phyloP scores from a whole-genome alignment of 2,113 vertebrate species.

The Bucco capensis region DNA sequence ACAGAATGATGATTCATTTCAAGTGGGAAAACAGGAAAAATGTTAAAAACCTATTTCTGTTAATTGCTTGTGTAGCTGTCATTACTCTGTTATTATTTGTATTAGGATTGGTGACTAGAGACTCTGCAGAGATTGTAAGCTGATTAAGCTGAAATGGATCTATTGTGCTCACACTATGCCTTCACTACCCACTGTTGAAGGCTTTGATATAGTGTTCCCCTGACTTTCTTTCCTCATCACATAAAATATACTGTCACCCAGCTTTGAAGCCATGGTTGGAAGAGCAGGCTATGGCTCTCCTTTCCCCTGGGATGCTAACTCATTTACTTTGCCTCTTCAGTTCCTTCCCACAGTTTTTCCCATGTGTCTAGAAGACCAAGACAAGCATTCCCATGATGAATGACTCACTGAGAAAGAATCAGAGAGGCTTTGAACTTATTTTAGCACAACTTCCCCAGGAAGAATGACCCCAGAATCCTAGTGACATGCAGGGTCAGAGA shows the following conservation, averaged over 20 bases:
- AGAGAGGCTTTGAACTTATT: constrained; percentile 14
- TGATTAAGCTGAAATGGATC: background rate
- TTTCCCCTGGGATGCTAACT: background rate
- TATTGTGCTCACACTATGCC: background rate
- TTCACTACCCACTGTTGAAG: background rate
- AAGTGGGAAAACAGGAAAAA: constrained; percentile 7
- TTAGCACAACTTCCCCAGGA: constrained; percentile 34
- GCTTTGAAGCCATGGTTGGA: background rate
- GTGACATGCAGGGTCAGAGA: background rate
- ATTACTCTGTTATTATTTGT: background rate
- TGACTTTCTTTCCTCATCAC: background rate
- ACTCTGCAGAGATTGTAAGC: background rate
- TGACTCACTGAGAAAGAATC: constrained; percentile 42
- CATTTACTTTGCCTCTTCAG: background rate
- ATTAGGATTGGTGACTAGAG: background rate
- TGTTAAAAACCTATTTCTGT: background rate
- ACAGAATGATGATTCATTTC: constrained; percentile 16
- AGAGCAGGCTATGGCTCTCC: background rate
- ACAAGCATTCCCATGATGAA: background rate
- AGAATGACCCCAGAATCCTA: constrained; percentile 21
- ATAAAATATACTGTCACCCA: background rate
- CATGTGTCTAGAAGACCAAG: background rate
- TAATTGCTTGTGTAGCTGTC: background rate
- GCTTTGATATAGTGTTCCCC: background rate
- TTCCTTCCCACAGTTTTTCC: constrained; percentile 24